Percentiles rank a stretch among this genome's conserved stretches.
These are phyloP conservation scores for Bombus pyrosoma DNA, from an alignment of 1,140 invertebrate genomes.

Conservation along the genomic window DNA sequence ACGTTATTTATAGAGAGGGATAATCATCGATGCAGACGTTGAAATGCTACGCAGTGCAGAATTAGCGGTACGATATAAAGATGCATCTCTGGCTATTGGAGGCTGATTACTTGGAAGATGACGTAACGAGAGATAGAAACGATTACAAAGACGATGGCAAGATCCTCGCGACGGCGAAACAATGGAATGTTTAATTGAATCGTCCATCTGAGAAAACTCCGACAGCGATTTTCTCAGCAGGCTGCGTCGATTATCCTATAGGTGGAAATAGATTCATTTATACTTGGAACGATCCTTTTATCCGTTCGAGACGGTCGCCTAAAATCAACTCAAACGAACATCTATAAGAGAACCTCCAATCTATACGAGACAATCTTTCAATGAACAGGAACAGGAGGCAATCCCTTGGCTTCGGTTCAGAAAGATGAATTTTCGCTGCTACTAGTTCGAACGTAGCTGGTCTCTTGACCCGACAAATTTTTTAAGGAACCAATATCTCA, in stretches of 20 bases:
- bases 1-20: slow-evolving; percentile 18
- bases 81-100: not conserved
- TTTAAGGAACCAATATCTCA: no score
- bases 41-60: not conserved
- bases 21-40: slow-evolving; percentile 1
- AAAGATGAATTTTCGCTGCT: no score
- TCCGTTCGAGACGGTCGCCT: not conserved
- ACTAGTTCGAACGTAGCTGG: no score
- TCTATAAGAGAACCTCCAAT: no score
- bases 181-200: slow-evolving; percentile 39
- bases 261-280: not conserved
- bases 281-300: not conserved
- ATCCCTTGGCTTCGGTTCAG: no score
- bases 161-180: slow-evolving; percentile 3
- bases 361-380: no score
- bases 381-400: no score
- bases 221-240: slow-evolving; percentile 21
- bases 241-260: not conserved
- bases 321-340: not conserved
- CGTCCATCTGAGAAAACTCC: slow-evolving; percentile 31
- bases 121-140: slow-evolving; percentile 17
- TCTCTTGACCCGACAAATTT: no score
- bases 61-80: slow-evolving; percentile 3
- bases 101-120: slow-evolving; percentile 21
- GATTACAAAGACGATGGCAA: slow-evolving; percentile 19